These are phyloP conservation scores for Cynopterus sphinx DNA, from an alignment of 2,797 vertebrate species.

Conservation along the genomic window DNA sequence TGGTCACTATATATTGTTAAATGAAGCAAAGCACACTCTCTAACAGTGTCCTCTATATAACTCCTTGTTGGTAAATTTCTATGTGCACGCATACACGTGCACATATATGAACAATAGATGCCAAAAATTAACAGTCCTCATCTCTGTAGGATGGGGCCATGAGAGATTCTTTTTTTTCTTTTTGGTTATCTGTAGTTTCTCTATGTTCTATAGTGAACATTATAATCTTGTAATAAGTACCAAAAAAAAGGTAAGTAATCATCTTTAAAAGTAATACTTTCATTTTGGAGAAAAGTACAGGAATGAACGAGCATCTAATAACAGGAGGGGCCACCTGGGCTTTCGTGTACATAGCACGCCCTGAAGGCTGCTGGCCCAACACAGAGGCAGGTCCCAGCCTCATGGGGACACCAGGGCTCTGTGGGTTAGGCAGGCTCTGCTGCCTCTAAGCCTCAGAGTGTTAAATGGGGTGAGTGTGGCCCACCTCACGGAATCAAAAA, in stretches of 20 bases:
- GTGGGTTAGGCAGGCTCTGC: not conserved
- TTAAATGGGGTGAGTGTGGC: not conserved
- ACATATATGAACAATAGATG: not conserved
- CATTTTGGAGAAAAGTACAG: not conserved
- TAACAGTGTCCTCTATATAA: not conserved
- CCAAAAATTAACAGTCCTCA: not conserved
- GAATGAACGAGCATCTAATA: not conserved
- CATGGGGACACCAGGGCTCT: not conserved
- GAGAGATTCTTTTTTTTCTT: not conserved
- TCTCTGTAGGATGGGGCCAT: not conserved
- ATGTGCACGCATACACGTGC: not conserved
- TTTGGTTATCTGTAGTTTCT: not conserved
- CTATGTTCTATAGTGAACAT: not conserved
- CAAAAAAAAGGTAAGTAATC: not conserved
- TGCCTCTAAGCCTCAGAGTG: not conserved
- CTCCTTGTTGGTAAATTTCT: not conserved
- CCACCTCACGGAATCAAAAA: not conserved
- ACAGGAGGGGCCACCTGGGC: not conserved
- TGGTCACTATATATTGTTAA: not conserved
- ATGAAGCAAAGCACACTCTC: not conserved
- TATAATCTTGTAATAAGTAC: not conserved
- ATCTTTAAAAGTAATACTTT: not conserved
- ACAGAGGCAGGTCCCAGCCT: not conserved
- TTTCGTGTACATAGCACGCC: too few species aligned
- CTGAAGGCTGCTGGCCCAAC: not conserved